Percentiles rank a stretch among this genome's conserved stretches.
phyloP scores from a whole-genome alignment of 2,113 vertebrate genomes.

The Gasterosteus aculeatus region DNA sequence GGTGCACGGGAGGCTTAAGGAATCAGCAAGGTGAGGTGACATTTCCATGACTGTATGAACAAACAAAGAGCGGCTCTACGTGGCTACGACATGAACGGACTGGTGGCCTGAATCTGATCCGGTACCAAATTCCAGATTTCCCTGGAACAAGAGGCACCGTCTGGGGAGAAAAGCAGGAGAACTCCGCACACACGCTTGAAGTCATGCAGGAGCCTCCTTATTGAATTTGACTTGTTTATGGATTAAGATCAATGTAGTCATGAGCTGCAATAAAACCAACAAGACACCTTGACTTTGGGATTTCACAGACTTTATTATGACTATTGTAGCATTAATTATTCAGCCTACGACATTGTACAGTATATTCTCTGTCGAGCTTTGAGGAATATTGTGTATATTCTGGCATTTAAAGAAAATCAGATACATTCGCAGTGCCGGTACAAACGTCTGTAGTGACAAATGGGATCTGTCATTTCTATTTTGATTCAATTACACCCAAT shows the following conservation, averaged over 20 bases:
- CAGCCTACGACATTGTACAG: constrained; percentile 32
- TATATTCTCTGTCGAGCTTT: constrained; percentile 35
- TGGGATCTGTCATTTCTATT: not conserved
- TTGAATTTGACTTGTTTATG: constrained; percentile 25
- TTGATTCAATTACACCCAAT: not conserved
- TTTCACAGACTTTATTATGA: constrained; percentile 62
- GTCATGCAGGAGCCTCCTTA: constrained; percentile 42
- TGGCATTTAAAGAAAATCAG: constrained; percentile 28
- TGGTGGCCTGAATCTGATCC: constrained; percentile 51
- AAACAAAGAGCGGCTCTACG: constrained; percentile 47
- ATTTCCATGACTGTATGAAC: constrained; percentile 59
- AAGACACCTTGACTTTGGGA: constrained; percentile 5
- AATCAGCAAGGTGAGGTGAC: constrained; percentile 30
- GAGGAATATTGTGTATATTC: constrained; percentile 11
- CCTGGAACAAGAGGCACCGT: constrained; percentile 49
- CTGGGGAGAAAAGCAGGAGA: constrained; percentile 29
- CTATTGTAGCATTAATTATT: constrained; percentile 32
- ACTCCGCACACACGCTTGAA: constrained; percentile 5
- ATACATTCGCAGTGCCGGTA: constrained; percentile 50
- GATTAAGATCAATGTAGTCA: constrained; percentile 28
- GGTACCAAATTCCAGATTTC: constrained; percentile 43
- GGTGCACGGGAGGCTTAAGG: constrained; percentile 8
- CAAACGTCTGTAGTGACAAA: constrained; percentile 35
- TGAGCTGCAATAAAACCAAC: constrained; percentile 27
- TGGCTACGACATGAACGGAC: constrained; percentile 58